Conservation (phyloP, 92 coral and sea anemone species). For the Actinostola sp. region DNA sequence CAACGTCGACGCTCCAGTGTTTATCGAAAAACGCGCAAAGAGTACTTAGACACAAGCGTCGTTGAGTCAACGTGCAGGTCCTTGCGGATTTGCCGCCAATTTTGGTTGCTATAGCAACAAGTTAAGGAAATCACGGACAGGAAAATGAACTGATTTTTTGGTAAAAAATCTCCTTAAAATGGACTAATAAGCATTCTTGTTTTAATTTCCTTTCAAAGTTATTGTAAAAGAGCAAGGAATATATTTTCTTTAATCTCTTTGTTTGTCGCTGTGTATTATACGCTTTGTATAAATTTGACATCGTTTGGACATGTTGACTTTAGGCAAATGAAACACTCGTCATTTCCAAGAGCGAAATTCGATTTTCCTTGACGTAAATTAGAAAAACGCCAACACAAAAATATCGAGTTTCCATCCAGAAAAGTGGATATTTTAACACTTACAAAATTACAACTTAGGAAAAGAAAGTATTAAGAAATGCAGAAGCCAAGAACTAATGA, state of each 20-base stretch:
- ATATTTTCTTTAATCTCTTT: neutral
- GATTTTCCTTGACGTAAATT: constrained; percentile 14
- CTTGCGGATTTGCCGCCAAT: constrained; percentile 15
- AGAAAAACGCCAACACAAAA: neutral
- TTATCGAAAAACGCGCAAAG: constrained; percentile 15
- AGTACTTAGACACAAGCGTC: neutral
- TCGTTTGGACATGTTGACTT: constrained; percentile 10
- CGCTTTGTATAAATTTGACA: neutral
- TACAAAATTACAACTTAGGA: neutral
- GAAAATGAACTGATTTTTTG: neutral
- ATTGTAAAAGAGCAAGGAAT: neutral
- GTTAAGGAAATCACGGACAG: neutral
- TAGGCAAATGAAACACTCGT: constrained; percentile 3
- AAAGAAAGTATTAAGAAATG: too few relatives aligned
- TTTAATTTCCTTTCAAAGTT: too few relatives aligned
- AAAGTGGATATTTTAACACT: too few relatives aligned
- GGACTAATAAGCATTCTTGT: too few relatives aligned
- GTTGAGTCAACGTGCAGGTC: constrained; percentile 23
- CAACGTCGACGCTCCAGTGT: constrained; percentile 4
- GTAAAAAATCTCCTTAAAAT: neutral
- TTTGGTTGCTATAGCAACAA: constrained; percentile 23
- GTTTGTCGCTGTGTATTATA: neutral
- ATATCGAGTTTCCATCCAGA: too few relatives aligned
- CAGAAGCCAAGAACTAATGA: too few relatives aligned
- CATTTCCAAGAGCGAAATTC: neutral